Base-by-base conservation (phyloP, 2,113 vertebrate genomes). In the Ageneiosus marmoratus region DNA sequence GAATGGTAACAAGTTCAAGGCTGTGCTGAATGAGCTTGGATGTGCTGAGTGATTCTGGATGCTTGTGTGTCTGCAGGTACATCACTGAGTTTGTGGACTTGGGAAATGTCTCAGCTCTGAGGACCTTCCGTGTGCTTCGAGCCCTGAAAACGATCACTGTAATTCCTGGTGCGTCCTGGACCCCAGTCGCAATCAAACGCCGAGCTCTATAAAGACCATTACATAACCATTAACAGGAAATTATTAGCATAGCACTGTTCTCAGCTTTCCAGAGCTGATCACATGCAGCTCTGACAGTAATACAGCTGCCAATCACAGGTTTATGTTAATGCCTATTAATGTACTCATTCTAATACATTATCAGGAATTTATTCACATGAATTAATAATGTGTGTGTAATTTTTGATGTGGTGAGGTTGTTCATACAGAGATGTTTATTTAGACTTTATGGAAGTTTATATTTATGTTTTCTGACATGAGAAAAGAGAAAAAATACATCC, bases 111-210 rank as follows among this genome's bases (percentile, higher is more conserved):
- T 99, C 98, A 0, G 97, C 96, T 46, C 92, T 99, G 90, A 95
- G 97, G 85, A 99, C 98, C 0, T 99, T 99, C 93, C 95, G 97
- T 80, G 98, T 98, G 79, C 96, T 99, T 44, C 95, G 97, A 63
- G 98, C 98, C 70, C 93, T 99, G 87, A 99, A 99, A 93, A 98
- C 97, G 79, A 99, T 99, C 92, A 97, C 97, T 0, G 97, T 98
- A 65, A 99, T 99, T 89, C 98, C 98, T 92, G 97, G 97, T 99
- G 29, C 85, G 72, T 77, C 67, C 16, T 12, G 22, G 6, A 46
- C 6, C 4, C 0, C 7, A 65, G 11, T 67, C 29, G 72, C 55
- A 56, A 16, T 13, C 1, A 24, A 69, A 20, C 29, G 1, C 10
- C 29, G n/a, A 20, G 24, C n/a, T n/a, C n/a, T n/a, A n/a, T n/a